These are phyloP conservation scores for Dendrocincla tyrannina DNA, from an alignment of 2,797 vertebrate species.

Conservation along the genomic window DNA sequence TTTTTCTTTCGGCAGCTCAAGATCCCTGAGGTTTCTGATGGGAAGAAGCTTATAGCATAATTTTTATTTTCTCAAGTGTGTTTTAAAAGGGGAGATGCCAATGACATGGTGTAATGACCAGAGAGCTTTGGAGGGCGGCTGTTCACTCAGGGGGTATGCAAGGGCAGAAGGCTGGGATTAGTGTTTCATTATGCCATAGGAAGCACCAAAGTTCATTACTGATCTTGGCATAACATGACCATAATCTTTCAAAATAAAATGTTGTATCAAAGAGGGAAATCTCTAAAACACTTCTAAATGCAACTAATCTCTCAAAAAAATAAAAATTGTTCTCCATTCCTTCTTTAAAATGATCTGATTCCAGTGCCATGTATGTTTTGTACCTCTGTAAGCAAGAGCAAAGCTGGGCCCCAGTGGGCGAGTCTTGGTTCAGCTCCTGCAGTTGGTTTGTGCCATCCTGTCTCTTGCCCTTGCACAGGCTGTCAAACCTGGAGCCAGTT, in stretches of 20 bases:
- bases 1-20: not conserved
- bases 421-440: not conserved
- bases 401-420: not conserved
- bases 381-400: not conserved
- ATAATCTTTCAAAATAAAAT: not conserved
- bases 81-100: slow-evolving; percentile 30
- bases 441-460: not conserved
- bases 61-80: slow-evolving; percentile 39
- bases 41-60: slow-evolving; percentile 15
- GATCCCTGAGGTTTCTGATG: not conserved
- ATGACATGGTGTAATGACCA: not conserved
- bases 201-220: not conserved
- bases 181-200: not conserved
- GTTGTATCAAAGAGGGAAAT: not conserved
- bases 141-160: not conserved
- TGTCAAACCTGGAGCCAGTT: not conserved
- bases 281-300: not conserved
- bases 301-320: not conserved
- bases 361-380: not conserved
- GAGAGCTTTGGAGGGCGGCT: not conserved
- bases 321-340: not conserved
- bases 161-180: not conserved
- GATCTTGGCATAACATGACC: not conserved
- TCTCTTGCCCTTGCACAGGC: not conserved
- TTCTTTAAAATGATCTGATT: not conserved